Evolutionary conservation across 2,797 vertebrate species (phyloP).

Genomic region (Anomalospiza imberbis): DNA sequence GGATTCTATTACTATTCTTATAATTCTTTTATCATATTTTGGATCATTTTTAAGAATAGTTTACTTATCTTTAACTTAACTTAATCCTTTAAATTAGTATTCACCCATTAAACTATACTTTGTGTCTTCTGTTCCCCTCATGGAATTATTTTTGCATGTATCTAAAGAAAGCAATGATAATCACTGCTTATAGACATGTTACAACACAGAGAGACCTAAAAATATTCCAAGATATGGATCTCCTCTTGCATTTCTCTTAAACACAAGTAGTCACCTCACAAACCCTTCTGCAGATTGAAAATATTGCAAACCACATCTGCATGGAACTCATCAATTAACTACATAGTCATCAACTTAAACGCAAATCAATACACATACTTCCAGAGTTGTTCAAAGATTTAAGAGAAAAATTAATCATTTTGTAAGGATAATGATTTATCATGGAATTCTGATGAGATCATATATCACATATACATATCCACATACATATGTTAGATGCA

Average conservation of each 20-base stretch:
- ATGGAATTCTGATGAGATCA: background rate
- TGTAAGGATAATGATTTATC: background rate
- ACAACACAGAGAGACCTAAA: background rate
- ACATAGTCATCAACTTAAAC: background rate
- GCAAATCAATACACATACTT: background rate
- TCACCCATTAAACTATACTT: background rate
- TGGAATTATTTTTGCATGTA: background rate
- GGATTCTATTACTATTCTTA: background rate
- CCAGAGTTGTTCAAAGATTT: background rate
- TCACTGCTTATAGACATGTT: background rate
- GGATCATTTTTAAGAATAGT: background rate
- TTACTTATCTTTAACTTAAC: background rate
- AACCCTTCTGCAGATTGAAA: background rate
- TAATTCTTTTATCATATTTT: background rate
- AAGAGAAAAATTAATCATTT: background rate
- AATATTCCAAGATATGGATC: background rate
- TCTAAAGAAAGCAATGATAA: constrained; percentile 1
- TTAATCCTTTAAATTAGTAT: background rate
- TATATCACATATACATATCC: background rate
- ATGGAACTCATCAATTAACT: background rate
- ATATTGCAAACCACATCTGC: background rate
- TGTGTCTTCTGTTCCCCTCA: background rate
- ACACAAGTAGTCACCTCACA: background rate
- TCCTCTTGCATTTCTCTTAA: background rate
- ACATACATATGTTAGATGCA: background rate